Evolutionary conservation across 1,140 invertebrate species (phyloP).

Genomic region (Pseudomyrmex sp.): DNA sequence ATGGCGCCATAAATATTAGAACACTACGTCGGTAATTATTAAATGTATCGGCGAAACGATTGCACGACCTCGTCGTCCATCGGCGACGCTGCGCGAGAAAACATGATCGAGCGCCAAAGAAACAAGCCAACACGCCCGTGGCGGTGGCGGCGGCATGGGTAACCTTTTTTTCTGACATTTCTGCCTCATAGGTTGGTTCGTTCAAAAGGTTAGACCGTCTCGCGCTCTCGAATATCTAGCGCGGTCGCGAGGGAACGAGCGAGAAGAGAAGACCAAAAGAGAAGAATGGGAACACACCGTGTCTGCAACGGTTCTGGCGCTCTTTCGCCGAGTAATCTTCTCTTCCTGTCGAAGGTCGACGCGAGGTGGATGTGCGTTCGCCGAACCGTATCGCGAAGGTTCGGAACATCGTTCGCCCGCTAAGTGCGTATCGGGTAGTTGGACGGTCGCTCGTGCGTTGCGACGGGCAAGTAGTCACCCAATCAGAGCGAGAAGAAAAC

Average conservation of each 20-base stretch:
- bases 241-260: slow-evolving; percentile 9
- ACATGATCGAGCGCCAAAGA: slow-evolving; percentile 61
- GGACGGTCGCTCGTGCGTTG: slow-evolving; percentile 69
- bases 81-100: slow-evolving; percentile 24
- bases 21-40: slow-evolving; percentile 37
- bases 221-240: slow-evolving; percentile 55
- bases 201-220: slow-evolving; percentile 69
- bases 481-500: slow-evolving; percentile 85
- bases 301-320: slow-evolving; percentile 18
- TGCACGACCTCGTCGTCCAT: slow-evolving; percentile 33
- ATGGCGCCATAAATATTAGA: slow-evolving; percentile 19
- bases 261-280: neutral
- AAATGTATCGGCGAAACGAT: slow-evolving; percentile 21
- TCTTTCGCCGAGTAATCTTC: slow-evolving; percentile 30
- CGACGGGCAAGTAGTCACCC: slow-evolving; percentile 74
- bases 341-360: slow-evolving; percentile 72
- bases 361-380: slow-evolving; percentile 58
- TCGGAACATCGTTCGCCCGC: slow-evolving; percentile 57
- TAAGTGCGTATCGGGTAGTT: slow-evolving; percentile 63
- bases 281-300: neutral
- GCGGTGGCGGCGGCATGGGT: slow-evolving; percentile 56
- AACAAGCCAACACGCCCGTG: slow-evolving; percentile 69
- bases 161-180: slow-evolving; percentile 76
- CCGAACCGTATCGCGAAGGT: slow-evolving; percentile 73
- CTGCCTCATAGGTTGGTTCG: slow-evolving; percentile 66